A percentile compares a stretch with the other conserved stretches of the same genome.
phyloP scores from a whole-genome alignment of 2,113 vertebrate genomes.

The Serilophus lunatus region DNA sequence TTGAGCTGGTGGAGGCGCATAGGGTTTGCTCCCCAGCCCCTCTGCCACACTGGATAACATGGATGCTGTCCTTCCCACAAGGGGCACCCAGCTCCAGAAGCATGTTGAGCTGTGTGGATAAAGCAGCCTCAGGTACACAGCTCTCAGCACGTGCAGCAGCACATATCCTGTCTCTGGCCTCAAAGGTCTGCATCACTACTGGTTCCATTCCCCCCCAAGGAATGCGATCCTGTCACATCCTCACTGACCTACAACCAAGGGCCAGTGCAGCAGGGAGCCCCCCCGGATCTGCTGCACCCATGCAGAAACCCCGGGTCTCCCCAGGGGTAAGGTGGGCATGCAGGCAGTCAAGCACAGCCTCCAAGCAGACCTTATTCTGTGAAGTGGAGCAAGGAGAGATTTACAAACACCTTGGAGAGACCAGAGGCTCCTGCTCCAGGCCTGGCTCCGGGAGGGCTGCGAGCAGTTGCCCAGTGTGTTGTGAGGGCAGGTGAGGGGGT shows the following conservation, averaged over 20 bases:
- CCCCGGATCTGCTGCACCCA: background rate
- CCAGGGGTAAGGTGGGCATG: rapidly evolving
- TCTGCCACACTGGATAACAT: background rate
- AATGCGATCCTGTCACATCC: background rate
- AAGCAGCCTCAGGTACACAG: background rate
- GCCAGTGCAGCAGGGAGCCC: background rate
- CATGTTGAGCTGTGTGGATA: background rate
- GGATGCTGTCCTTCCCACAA: background rate
- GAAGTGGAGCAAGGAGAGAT: background rate
- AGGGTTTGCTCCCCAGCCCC: background rate
- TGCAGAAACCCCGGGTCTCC: background rate
- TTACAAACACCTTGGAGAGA: background rate
- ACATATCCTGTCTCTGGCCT: background rate
- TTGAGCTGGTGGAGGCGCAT: background rate
- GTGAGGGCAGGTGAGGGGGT: background rate
- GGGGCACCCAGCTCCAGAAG: background rate
- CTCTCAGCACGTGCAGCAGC: rapidly evolving
- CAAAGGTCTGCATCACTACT: background rate
- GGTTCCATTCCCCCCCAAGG: background rate
- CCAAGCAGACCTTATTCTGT: background rate
- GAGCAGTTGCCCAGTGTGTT: background rate
- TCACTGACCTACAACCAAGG: background rate
- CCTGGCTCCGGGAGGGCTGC: background rate
- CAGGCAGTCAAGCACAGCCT: background rate
- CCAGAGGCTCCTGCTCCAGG: background rate